phyloP scores from a whole-genome alignment of 2,888 invertebrate genomes.

The Notodonta dromedarius region DNA sequence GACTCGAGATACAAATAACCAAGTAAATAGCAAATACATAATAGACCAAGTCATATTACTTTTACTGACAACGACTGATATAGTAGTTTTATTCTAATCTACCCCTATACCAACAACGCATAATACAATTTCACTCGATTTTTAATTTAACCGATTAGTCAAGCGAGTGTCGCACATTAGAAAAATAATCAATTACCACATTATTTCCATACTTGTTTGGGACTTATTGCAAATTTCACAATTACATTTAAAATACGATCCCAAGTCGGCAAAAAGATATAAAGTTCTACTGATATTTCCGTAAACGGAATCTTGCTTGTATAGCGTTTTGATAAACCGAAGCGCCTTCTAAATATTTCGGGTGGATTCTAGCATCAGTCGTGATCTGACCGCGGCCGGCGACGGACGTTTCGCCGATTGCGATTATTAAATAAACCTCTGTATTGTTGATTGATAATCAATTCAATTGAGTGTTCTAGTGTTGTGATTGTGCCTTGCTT shows the following conservation, averaged over 20 bases:
- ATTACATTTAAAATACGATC: neutral
- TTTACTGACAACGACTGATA: no score
- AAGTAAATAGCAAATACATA: no score
- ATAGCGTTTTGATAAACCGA: neutral
- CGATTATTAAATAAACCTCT: neutral
- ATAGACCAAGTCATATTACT: no score
- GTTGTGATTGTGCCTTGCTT: slow-evolving; percentile 2
- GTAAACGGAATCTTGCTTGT: neutral
- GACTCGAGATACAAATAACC: no score
- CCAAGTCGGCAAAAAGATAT: neutral
- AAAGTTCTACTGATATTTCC: neutral
- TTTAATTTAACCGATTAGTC: no score
- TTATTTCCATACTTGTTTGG: no score
- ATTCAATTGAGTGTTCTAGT: neutral
- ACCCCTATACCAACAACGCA: no score
- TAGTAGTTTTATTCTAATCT: no score
- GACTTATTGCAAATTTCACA: neutral
- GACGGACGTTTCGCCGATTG: neutral
- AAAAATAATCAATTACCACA: no score
- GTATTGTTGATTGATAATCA: neutral
- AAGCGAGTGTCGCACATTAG: no score
- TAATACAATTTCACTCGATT: no score
- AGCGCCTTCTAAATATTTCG: neutral
- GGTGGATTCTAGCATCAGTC: neutral
- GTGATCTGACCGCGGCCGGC: neutral